phyloP scores from a whole-genome alignment of 2,888 invertebrate genomes.

The Drosophila peninsularis region DNA sequence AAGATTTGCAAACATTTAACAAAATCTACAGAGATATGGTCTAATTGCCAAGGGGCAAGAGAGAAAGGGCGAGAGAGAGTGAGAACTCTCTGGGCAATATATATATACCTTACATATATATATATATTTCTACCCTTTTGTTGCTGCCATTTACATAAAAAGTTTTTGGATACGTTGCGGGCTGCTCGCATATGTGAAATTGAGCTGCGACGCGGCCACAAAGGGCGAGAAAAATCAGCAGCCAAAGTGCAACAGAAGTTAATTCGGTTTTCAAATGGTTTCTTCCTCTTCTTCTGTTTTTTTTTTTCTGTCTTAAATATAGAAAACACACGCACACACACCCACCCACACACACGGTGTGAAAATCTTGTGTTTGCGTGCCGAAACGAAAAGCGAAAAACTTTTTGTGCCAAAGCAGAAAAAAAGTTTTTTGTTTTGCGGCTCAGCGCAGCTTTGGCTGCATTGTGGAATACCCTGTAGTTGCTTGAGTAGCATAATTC shows the following conservation, averaged over 20 bases:
- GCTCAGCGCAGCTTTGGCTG: background rate
- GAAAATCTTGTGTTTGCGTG: conserved; percentile 58
- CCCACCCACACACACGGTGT: conserved; percentile 30
- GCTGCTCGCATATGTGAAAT: conserved; percentile 28
- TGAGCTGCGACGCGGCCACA: conserved; percentile 27
- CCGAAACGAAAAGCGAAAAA: conserved; percentile 51
- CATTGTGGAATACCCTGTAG: conserved; percentile 21
- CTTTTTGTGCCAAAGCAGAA: conserved; percentile 42
- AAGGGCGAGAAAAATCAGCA: conserved; percentile 22
- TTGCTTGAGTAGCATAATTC: too few relatives aligned
- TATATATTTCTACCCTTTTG: conserved; percentile 4
- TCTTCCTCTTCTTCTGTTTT: conserved; percentile 19
- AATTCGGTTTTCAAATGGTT: conserved; percentile 72
- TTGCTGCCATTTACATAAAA: conserved; percentile 42
- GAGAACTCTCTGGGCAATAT: conserved; percentile 15
- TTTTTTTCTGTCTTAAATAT: conserved; percentile 18
- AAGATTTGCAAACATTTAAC: conserved; percentile 18
- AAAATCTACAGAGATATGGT: conserved; percentile 16
- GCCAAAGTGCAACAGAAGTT: conserved; percentile 73
- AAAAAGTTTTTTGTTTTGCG: conserved; percentile 13
- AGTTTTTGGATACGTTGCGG: conserved; percentile 14
- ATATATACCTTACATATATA: conserved; percentile 4
- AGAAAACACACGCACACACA: conserved; percentile 14
- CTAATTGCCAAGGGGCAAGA: conserved; percentile 31
- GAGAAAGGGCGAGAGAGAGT: background rate